Evolutionary conservation across 2,888 invertebrate genomes (phyloP).

Genomic region (Creontiades dilutus): DNA sequence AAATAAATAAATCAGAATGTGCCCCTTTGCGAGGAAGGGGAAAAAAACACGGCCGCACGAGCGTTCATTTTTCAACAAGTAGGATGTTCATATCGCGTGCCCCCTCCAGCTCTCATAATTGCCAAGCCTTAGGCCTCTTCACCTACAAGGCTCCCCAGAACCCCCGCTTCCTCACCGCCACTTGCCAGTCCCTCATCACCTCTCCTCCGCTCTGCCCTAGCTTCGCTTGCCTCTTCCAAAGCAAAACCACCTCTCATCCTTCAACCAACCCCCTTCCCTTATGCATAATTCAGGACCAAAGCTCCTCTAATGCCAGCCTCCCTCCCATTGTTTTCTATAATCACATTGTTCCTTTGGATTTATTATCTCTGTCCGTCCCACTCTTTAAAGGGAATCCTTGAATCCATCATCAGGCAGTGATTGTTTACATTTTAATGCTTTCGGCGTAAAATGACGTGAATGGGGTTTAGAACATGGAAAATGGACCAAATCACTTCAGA

Average conservation of each 20-base stretch:
- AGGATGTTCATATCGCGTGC: constrained; percentile 41
- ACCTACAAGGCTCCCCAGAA: constrained; percentile 37
- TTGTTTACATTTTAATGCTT: constrained; percentile 53
- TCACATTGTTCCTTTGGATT: constrained; percentile 65
- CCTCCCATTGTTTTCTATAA: constrained; percentile 65
- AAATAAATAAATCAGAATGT: constrained; percentile 15
- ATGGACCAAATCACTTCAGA: neutral
- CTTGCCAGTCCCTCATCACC: neutral
- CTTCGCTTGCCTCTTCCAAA: neutral
- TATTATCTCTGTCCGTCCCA: constrained; percentile 63
- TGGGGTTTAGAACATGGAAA: neutral
- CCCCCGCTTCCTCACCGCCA: neutral
- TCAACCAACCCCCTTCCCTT: constrained; percentile 29
- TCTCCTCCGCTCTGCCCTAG: neutral
- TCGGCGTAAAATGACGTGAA: neutral
- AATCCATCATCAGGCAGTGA: constrained; percentile 60
- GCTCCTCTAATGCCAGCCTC: constrained; percentile 62
- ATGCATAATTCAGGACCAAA: constrained; percentile 63
- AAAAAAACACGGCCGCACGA: constrained; percentile 14
- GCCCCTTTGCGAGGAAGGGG: neutral
- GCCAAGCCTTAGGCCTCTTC: constrained; percentile 19
- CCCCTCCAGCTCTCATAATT: constrained; percentile 36
- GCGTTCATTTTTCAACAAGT: constrained; percentile 22
- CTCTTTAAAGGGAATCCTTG: constrained; percentile 56
- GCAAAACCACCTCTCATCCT: constrained; percentile 36